Percentiles rank a stretch among this genome's conserved stretches.
Evolutionary conservation across 2,888 invertebrate genomes (phyloP).

Genomic region (Odontocerum albicorne): DNA sequence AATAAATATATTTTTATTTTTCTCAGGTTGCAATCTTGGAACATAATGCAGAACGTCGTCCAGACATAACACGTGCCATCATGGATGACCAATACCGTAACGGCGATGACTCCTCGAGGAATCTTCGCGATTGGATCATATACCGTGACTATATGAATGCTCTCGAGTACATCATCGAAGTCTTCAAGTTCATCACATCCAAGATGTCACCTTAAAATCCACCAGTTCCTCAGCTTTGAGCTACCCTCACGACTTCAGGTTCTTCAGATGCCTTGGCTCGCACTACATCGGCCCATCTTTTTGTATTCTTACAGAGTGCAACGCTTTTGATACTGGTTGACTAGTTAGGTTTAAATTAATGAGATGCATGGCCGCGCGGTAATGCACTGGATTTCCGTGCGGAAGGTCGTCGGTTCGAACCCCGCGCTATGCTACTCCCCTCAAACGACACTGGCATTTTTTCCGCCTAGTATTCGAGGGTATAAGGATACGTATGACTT

Average conservation of each 20-base stretch:
- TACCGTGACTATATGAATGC: slow-evolving; percentile 65
- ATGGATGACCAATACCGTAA: slow-evolving; percentile 49
- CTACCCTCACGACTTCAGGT: slow-evolving; percentile 46
- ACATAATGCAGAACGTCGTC: slow-evolving; percentile 40
- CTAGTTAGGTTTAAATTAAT: too few species aligned
- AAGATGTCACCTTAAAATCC: slow-evolving; percentile 49
- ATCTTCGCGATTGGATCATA: slow-evolving; percentile 63
- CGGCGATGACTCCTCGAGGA: slow-evolving; percentile 47
- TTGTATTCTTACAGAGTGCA: too few species aligned
- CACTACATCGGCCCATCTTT: too few species aligned
- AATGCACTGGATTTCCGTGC: too few species aligned
- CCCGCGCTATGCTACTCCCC: too few species aligned
- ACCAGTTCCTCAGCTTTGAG: neutral
- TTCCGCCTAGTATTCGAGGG: too few species aligned
- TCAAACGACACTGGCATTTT: too few species aligned
- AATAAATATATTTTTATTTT: slow-evolving; percentile 22
- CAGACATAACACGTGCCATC: slow-evolving; percentile 49
- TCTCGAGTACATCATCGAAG: slow-evolving; percentile 58
- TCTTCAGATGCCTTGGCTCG: slow-evolving; percentile 48
- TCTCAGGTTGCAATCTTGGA: slow-evolving; percentile 37
- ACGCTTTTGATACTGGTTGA: too few species aligned
- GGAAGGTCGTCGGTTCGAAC: too few species aligned
- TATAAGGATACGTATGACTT: too few species aligned
- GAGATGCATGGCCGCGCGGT: too few species aligned
- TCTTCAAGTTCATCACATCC: slow-evolving; percentile 47